Conservation (phyloP, 2,888 invertebrate genomes). For the Griposia aprilina region DNA sequence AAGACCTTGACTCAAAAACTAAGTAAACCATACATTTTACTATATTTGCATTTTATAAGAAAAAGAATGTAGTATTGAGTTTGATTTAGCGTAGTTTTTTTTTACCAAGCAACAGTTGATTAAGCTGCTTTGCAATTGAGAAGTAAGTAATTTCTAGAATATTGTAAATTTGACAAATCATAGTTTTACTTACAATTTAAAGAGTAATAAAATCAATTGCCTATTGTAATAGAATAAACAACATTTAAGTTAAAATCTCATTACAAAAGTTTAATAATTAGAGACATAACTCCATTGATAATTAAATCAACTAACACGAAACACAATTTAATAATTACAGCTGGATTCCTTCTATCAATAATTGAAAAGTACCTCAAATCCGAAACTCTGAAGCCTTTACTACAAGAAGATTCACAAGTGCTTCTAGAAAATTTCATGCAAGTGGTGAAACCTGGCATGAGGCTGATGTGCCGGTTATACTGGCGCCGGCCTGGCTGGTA, state of each 20-base stretch:
- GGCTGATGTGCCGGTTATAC: conserved; percentile 81
- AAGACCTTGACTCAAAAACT: background rate
- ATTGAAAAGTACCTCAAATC: conserved; percentile 78
- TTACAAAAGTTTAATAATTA: background rate
- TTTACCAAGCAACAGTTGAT: no score
- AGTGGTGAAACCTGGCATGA: conserved; percentile 76
- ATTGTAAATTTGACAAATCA: background rate
- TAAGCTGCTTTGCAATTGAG: background rate
- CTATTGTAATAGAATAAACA: no score
- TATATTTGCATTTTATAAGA: background rate
- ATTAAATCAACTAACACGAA: background rate
- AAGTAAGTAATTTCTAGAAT: background rate
- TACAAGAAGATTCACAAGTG: conserved; percentile 71
- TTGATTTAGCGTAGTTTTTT: background rate
- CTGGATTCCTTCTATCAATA: conserved; percentile 78
- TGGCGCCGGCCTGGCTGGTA: conserved; percentile 84
- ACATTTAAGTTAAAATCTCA: background rate
- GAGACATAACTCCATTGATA: background rate
- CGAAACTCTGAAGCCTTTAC: conserved; percentile 70
- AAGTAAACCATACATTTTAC: background rate
- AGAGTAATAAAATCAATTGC: background rate
- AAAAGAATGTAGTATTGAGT: background rate
- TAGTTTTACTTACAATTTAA: background rate
- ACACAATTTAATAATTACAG: conserved; percentile 68
- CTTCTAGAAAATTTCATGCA: conserved; percentile 72